These are phyloP conservation scores for Hyphantria cunea DNA, from an alignment of 1,140 invertebrate species.

Conservation along the genomic window DNA sequence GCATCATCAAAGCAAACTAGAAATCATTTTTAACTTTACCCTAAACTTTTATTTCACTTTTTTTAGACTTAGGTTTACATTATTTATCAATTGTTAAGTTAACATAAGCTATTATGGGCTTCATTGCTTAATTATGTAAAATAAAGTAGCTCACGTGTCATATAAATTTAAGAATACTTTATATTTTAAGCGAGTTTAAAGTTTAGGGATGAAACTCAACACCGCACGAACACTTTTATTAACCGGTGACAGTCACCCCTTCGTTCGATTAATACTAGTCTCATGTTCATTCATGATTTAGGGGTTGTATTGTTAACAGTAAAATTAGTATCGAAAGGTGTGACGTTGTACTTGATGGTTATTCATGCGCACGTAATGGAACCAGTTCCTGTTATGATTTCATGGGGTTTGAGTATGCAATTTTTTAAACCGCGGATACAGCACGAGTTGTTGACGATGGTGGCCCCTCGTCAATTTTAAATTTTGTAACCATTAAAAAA, in stretches of 20 bases:
- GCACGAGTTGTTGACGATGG: background rate
- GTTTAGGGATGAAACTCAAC: background rate
- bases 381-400: slow-evolving; percentile 47
- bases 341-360: slow-evolving; percentile 44
- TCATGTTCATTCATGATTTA: slow-evolving; percentile 65
- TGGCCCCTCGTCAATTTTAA: too few relatives aligned
- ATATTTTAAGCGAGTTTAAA: background rate
- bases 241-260: slow-evolving; percentile 46
- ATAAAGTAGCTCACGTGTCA: background rate
- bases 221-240: slow-evolving; percentile 35
- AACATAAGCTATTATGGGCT: background rate
- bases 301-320: slow-evolving; percentile 53
- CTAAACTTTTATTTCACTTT: too few relatives aligned
- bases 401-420: slow-evolving; percentile 42
- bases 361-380: slow-evolving; percentile 52
- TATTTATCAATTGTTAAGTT: background rate
- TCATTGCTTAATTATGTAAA: background rate
- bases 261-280: slow-evolving; percentile 40
- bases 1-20: too few relatives aligned
- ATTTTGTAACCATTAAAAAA: too few relatives aligned
- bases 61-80: background rate
- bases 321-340: slow-evolving; percentile 65
- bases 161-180: background rate
- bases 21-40: too few relatives aligned
- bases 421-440: slow-evolving; percentile 30